Evolutionary conservation across 2,797 vertebrate genomes (phyloP).

Genomic region (Lycodopsis pacificus): DNA sequence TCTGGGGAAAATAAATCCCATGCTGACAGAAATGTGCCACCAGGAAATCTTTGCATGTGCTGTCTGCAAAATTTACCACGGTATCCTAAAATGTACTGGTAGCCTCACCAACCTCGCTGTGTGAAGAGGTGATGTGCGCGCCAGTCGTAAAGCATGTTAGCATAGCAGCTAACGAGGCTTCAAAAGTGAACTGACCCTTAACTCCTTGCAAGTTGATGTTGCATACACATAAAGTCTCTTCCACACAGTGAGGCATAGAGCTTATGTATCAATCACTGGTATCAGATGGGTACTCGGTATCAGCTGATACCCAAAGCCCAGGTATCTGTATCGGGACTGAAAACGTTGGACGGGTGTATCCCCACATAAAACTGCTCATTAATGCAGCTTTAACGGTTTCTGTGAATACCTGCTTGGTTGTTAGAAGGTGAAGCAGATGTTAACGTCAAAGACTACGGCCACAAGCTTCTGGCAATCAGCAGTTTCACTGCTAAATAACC

Average conservation of each 20-base stretch:
- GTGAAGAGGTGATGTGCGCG: not conserved
- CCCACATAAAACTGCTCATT: not conserved
- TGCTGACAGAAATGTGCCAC: not conserved
- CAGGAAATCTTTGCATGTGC: not conserved
- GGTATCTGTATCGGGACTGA: not conserved
- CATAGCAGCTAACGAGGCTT: not conserved
- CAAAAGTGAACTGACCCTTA: not conserved
- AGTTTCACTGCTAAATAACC: conserved; percentile 5
- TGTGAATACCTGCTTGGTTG: conserved; percentile 1
- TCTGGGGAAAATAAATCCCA: not conserved
- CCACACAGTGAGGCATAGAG: not conserved
- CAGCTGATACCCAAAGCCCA: not conserved
- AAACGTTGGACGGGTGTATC: not conserved
- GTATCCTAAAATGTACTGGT: not conserved
- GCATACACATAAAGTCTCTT: not conserved
- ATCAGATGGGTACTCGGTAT: not conserved
- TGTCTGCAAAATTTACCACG: not conserved
- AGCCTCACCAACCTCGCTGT: not conserved
- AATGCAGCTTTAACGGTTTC: not conserved
- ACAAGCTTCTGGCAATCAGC: not conserved
- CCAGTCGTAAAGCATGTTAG: not conserved
- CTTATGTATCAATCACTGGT: not conserved
- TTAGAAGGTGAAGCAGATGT: not conserved
- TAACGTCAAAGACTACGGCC: not conserved
- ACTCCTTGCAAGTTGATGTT: not conserved